These are phyloP conservation scores for Unio delphinus DNA, from an alignment of 2,888 invertebrate species.

Conservation along the genomic window DNA sequence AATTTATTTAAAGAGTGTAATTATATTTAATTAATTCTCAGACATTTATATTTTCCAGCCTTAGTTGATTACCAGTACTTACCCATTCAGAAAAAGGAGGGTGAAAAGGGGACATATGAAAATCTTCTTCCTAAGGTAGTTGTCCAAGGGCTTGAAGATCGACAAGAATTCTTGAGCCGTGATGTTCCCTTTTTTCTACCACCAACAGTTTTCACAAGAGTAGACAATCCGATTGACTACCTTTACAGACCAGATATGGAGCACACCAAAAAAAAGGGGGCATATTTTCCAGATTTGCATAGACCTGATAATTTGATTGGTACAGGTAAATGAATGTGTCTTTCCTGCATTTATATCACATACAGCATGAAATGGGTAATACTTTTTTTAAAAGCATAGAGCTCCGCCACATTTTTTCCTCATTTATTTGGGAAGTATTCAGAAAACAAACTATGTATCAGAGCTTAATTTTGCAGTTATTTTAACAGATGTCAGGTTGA, in stretches of 20 bases:
- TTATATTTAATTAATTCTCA: not conserved
- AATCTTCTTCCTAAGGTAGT: constrained; percentile 51
- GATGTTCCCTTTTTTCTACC: constrained; percentile 79
- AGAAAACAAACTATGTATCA: no score
- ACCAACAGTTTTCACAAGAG: constrained; percentile 85
- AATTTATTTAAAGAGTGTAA: no score
- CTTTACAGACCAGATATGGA: constrained; percentile 57
- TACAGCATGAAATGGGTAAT: no score
- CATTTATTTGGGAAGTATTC: no score
- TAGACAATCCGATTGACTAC: constrained; percentile 76
- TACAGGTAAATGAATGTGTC: constrained; percentile 40
- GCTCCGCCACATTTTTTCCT: no score
- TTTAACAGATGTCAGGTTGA: no score
- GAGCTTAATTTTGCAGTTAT: no score
- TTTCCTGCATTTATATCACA: not conserved
- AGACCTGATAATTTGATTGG: constrained; percentile 55
- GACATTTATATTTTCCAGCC: constrained; percentile 74
- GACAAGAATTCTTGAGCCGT: constrained; percentile 75
- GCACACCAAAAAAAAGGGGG: constrained; percentile 28
- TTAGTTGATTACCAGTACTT: constrained; percentile 94
- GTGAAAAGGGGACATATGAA: constrained; percentile 34
- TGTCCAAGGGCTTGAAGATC: constrained; percentile 38
- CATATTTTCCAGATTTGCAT: constrained; percentile 37
- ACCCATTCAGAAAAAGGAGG: constrained; percentile 76
- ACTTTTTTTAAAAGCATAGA: no score